A percentile compares a stretch with the other conserved stretches of the same genome.
These are phyloP conservation scores for Andrena hattorfiana DNA, from an alignment of 2,888 invertebrate genomes.

Conservation along the genomic window DNA sequence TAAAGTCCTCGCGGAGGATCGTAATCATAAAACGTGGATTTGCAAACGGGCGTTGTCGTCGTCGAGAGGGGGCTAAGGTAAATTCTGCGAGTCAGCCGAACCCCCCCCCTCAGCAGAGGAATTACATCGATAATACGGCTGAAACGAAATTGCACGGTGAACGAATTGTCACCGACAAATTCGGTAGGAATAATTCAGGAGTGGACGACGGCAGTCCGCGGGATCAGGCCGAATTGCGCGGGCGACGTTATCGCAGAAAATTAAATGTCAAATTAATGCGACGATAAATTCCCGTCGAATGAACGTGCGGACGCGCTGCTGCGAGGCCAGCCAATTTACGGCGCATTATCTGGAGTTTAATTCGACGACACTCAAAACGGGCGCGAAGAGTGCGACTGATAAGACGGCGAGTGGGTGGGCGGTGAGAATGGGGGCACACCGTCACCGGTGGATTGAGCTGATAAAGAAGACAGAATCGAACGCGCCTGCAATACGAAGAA, in stretches of 20 bases:
- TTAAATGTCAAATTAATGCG: constrained; percentile 73
- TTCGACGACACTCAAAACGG: constrained; percentile 60
- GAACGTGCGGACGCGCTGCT: constrained; percentile 40
- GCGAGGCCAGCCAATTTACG: constrained; percentile 62
- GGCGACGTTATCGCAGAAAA: constrained; percentile 63
- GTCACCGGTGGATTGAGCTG: constrained; percentile 47
- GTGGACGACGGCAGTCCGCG: constrained; percentile 45
- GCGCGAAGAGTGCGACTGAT: constrained; percentile 52
- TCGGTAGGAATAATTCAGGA: constrained; percentile 66
- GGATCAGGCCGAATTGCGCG: constrained; percentile 43
- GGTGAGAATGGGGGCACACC: background rate
- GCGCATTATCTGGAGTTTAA: constrained; percentile 65
- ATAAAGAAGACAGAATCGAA: constrained; percentile 72
- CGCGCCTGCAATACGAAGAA: constrained; percentile 47
- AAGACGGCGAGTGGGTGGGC: constrained; percentile 25
- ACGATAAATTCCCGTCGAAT: constrained; percentile 66
- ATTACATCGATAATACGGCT: constrained; percentile 55
- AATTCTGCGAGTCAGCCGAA: constrained; percentile 34
- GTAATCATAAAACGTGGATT: constrained; percentile 34
- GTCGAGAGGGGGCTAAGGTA: constrained; percentile 15
- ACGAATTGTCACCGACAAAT: constrained; percentile 69
- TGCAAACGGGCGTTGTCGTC: background rate
- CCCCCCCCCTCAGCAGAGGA: constrained; percentile 17
- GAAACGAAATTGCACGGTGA: constrained; percentile 63
- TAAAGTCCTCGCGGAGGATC: background rate